Percentiles rank a stretch among this genome's conserved stretches.
Conservation (phyloP, 2,888 invertebrate genomes). For the Lasioglossum malachurum region DNA sequence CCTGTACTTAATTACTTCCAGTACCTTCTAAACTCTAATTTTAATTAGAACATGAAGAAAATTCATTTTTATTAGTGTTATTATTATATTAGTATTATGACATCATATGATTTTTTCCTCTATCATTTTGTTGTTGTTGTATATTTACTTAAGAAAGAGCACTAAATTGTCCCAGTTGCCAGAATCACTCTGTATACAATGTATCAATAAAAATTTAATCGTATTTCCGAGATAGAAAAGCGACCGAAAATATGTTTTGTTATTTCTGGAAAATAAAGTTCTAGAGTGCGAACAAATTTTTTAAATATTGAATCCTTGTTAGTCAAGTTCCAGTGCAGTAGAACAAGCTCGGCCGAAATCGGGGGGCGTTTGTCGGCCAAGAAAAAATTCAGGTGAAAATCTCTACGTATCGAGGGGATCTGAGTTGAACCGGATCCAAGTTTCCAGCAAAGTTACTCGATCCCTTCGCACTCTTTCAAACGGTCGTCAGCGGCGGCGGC, state of each 20-base stretch:
- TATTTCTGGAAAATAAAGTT: background rate
- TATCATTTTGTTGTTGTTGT: too few species aligned
- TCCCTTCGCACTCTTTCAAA: slow-evolving; percentile 10
- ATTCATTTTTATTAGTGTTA: too few species aligned
- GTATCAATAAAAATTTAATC: background rate
- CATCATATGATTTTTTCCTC: too few species aligned
- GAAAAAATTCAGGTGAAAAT: background rate
- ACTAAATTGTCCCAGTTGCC: too few species aligned
- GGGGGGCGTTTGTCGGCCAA: background rate
- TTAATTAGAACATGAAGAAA: too few species aligned
- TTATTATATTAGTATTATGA: too few species aligned
- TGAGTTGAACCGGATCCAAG: background rate
- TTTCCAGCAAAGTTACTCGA: slow-evolving; percentile 8
- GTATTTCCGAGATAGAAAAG: background rate
- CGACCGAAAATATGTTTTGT: background rate
- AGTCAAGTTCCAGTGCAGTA: background rate
- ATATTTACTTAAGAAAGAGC: too few species aligned
- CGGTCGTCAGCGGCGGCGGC: slow-evolving; percentile 16
- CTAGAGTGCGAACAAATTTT: background rate
- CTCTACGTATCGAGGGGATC: background rate
- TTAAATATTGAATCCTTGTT: background rate
- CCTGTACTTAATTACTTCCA: background rate
- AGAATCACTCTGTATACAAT: too few species aligned
- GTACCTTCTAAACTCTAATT: too few species aligned
- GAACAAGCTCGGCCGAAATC: background rate